Base-by-base conservation (phyloP, 2,797 vertebrate species). In the Bryconaethiops microstoma region DNA sequence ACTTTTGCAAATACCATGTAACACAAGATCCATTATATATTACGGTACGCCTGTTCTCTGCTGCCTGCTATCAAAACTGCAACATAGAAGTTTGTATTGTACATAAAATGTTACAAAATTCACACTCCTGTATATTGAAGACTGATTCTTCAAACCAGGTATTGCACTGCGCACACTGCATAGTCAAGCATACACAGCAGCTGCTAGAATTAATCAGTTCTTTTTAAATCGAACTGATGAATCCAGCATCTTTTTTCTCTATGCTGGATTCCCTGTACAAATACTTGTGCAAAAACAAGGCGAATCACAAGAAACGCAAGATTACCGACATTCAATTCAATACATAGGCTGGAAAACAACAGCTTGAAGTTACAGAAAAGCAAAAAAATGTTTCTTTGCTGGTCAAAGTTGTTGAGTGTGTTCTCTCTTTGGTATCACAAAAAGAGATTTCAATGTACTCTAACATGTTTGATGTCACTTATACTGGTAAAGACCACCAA, bases 391-490 rank as follows among this genome's bases (percentile, higher is more conserved):
- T 69, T 68, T 35, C 25, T 35, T 19, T 35, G 29, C 69, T 72
- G 69, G 25, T 55, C 63, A n/a, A 25, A 60, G 2, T 10, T 69
- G 42, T 13, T 48, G 9, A 16, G 64, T 42, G 8, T 72, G 50
- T 55, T 17, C 21, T 73, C 25, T 57, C 70, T 55, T 57, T 73
- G 70, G 70, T 73, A 57, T 57, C 9, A 19, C 70, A 73, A 73
- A 71, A 52, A 73, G 19, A 73, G 29, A 55, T 12, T 2, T 13
- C 16, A 73, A 9, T 9, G 19, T 25, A n/a, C 39, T 39, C 42
- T 21, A 4, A 12, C 42, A 13, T 17, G 10, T 54, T 29, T 50
- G 45, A n/a, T n/a, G 7, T 35, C 9, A 45, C 39, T 35, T 9
- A 54, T 35, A 54, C 13, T 10, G 16, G 4, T 39, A 54, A 50